A percentile compares a stretch with the other conserved stretches of the same genome.
These are phyloP conservation scores for Nesospiza acunhae DNA, from an alignment of 2,113 vertebrate species.

Conservation along the genomic window DNA sequence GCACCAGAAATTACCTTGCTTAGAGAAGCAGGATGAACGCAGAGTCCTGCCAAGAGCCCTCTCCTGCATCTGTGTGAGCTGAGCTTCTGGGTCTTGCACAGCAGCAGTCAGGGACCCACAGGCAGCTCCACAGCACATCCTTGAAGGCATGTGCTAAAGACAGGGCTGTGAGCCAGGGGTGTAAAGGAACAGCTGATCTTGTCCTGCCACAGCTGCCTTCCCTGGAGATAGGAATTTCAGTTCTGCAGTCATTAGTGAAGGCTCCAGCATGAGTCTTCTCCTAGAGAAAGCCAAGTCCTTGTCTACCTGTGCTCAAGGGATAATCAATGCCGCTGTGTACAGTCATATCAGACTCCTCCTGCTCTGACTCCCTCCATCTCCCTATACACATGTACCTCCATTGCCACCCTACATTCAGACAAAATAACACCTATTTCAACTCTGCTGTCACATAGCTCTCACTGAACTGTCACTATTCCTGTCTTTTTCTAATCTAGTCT, in stretches of 20 bases:
- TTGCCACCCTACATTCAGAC: background rate
- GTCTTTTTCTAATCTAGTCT: background rate
- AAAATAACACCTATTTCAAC: background rate
- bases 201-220: background rate
- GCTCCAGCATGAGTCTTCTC: background rate
- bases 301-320: background rate
- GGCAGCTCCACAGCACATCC: background rate
- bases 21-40: background rate
- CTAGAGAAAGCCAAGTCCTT: background rate
- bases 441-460: background rate
- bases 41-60: background rate
- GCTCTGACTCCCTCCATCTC: background rate
- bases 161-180: background rate
- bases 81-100: background rate
- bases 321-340: background rate
- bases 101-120: background rate
- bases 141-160: background rate
- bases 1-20: background rate
- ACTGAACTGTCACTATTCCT: background rate
- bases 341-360: background rate
- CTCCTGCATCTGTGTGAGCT: fast-evolving
- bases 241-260: background rate
- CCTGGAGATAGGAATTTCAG: background rate
- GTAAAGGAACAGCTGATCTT: background rate
- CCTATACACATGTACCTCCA: too few species aligned